phyloP scores from a whole-genome alignment of 2,888 invertebrate species.

The Altica lythri region DNA sequence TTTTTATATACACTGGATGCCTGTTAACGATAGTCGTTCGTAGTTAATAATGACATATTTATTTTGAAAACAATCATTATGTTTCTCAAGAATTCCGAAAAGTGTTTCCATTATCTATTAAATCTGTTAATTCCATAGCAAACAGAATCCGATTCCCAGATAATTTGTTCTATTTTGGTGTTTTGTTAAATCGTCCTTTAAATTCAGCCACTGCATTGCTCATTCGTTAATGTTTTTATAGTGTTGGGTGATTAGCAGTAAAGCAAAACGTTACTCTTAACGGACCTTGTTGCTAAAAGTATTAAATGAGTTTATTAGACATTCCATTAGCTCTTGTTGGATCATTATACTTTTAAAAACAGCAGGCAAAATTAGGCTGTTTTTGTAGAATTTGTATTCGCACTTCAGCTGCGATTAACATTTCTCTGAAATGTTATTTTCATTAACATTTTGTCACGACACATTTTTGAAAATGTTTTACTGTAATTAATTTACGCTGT shows the following conservation, averaged over 20 bases:
- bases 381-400: not conserved
- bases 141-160: not conserved
- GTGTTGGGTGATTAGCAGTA: conserved; percentile 1
- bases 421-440: not conserved
- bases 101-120: not conserved
- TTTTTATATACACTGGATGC: no score
- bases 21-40: no score
- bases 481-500: no score
- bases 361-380: not conserved
- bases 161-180: not conserved
- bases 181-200: not conserved
- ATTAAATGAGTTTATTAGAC: conserved; percentile 1
- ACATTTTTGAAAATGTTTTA: no score
- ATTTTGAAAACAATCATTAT: no score
- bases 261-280: not conserved
- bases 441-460: no score
- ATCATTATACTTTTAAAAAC: not conserved
- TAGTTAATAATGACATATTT: no score
- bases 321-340: conserved; percentile 1
- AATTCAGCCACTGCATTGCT: not conserved
- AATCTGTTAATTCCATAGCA: not conserved
- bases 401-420: not conserved
- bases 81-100: no score
- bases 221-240: not conserved
- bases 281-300: not conserved